Evolutionary conservation across 2,113 vertebrate species (phyloP), one percentile per base, ranked within the genome.

Genomic region (Dipodomys stephensi): DNA sequence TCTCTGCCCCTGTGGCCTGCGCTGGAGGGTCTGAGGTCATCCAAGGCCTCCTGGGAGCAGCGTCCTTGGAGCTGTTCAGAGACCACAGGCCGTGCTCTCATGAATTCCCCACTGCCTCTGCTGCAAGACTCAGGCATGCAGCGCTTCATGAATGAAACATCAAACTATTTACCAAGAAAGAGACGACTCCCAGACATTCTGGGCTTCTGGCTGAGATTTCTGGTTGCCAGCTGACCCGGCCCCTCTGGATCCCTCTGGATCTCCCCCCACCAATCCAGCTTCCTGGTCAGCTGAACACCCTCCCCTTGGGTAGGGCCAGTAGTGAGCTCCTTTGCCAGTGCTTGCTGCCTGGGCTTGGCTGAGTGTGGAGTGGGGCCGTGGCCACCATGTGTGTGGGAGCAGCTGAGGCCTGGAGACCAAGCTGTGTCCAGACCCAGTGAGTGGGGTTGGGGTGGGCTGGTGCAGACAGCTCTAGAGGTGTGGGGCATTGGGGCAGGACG

Each of bases 291-390:
- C 25, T 39, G 80, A 32, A 2, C 13, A 6, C 30, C 13, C 32
- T 32, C 68, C 30, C 19, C 67, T 77, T 10, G 73, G 62, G 62
- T 13, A 57, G 53, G 53, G 22, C 27, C 28, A 15, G 7, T 19
- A 4, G 0, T 6, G n/a, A 22, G 60, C 4, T 62, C 1, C 32
- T 67, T 13, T 2, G 0, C 60, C 27, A 69, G 69, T 22, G 49
- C 7, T 25, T 60, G 16, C 32, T 18, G 27, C 0, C 4, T 4
- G 5, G 32, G 18, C n/a, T 65, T 57, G 18, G 3, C 20, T 11
- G n/a, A 19, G 19, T 5, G 2, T 13, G 32, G 32, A 32, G n/a
- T 35, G n/a, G 65, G 65, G 62, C 65, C 28, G 7, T 67, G 65
- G 65, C 10, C 65, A 67, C 65, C 10, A 28, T 71, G n/a, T 71